Evolutionary conservation across 2,888 invertebrate genomes (phyloP).

Genomic region (Hipparchia semele): DNA sequence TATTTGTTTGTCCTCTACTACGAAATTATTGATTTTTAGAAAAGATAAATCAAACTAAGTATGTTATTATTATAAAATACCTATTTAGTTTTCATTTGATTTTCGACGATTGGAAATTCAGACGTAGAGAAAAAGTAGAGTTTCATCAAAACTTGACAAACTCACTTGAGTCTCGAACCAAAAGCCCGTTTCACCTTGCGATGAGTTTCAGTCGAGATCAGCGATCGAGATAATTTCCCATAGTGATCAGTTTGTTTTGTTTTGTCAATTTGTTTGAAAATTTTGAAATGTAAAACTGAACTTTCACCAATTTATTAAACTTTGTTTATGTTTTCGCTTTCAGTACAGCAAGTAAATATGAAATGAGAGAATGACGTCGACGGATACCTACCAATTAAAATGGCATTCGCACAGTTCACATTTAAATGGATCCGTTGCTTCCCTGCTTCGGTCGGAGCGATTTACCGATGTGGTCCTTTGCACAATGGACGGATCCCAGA

Average conservation of each 20-base stretch:
- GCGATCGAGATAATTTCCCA: constrained; percentile 12
- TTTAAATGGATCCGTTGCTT: constrained; percentile 91
- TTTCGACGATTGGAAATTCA: not conserved
- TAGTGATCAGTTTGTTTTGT: constrained; percentile 24
- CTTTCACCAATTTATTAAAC: not conserved
- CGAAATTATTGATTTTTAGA: not conserved
- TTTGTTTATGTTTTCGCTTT: constrained; percentile 3
- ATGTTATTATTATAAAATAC: too few relatives aligned
- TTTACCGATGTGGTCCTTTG: constrained; percentile 92
- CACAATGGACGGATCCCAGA: constrained; percentile 90
- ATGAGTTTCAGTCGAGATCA: constrained; percentile 21
- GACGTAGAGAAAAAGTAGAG: not conserved
- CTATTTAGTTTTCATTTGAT: not conserved
- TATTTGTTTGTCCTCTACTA: constrained; percentile 20
- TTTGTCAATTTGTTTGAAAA: not conserved
- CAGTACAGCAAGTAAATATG: constrained; percentile 34
- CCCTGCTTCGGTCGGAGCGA: constrained; percentile 89
- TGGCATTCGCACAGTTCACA: constrained; percentile 94
- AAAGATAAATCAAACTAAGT: not conserved
- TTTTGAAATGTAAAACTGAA: constrained; percentile 8
- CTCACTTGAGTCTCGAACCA: not conserved
- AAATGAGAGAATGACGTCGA: constrained; percentile 70
- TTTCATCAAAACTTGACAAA: constrained; percentile 13
- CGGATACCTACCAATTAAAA: constrained; percentile 93
- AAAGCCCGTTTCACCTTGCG: too few relatives aligned